phyloP scores from a whole-genome alignment of 2,888 invertebrate species.

The Agrochola macilenta region DNA sequence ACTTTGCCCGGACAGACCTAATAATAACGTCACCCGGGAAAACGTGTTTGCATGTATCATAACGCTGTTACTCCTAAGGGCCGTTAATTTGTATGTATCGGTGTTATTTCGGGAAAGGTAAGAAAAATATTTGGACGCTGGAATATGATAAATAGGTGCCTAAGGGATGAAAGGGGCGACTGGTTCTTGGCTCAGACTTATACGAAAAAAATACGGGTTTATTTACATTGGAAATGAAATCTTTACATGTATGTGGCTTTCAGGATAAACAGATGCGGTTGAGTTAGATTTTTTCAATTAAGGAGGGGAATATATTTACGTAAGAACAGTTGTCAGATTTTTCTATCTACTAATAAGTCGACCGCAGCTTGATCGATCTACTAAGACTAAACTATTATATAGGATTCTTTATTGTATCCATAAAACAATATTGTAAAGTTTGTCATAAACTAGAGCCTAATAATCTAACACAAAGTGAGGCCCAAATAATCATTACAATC shows the following conservation, averaged over 20 bases:
- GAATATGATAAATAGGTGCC: slow-evolving; percentile 53
- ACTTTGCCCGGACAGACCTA: slow-evolving; percentile 36
- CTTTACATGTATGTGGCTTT: slow-evolving; percentile 3
- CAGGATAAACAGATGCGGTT: not conserved
- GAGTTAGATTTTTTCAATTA: slow-evolving; percentile 14
- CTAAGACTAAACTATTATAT: not conserved
- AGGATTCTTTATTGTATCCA: not conserved
- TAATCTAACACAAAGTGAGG: slow-evolving; percentile 16
- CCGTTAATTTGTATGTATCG: slow-evolving; percentile 56
- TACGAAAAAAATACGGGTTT: slow-evolving; percentile 33
- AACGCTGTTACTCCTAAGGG: slow-evolving; percentile 28
- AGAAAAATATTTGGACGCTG: slow-evolving; percentile 49
- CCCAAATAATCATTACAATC: slow-evolving; percentile 24
- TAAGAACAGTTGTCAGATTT: not conserved
- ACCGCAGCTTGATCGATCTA: not conserved
- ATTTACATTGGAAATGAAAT: slow-evolving; percentile 32
- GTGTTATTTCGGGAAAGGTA: slow-evolving; percentile 41
- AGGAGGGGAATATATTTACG: not conserved
- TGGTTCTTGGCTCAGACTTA: slow-evolving; percentile 16
- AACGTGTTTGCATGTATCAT: slow-evolving; percentile 45
- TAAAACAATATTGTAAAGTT: not conserved
- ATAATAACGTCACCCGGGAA: slow-evolving; percentile 44
- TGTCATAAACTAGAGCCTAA: slow-evolving; percentile 13
- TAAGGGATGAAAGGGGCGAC: slow-evolving; percentile 38
- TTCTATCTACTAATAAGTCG: not conserved